Evolutionary conservation across 2,888 invertebrate genomes (phyloP), one percentile per base, ranked within the genome.

Genomic region (Agapetus fuscipes): DNA sequence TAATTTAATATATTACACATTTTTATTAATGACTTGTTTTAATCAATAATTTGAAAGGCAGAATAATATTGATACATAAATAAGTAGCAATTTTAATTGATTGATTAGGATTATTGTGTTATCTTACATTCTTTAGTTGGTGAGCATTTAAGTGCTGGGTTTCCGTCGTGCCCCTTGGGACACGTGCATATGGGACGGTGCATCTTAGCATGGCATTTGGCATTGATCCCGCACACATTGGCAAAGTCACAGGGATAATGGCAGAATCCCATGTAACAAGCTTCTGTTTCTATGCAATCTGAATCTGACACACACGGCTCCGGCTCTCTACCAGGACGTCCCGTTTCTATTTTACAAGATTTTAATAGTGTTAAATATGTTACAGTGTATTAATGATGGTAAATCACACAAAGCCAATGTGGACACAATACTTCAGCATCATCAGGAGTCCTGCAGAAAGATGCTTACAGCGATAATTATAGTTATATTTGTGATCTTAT

Each of bases 101-200:
- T 31, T 33, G 27, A 31, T 43, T 39, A 43, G 26, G 29, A 20
- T 4, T 9, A 20, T n/a, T 20, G 27, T 40, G 40, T 29, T 53
- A 55, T 60, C 84, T 84, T 83, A 85, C 85, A 76, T 80, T 80
- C 74, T 65, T 77, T 74, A 56, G 71, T 66, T 56, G 79, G 76
- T 67, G 78, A 74, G 72, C 87, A 87, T 66, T 83, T 82, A 58
- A 80, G 69, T 54, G 83, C 80, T 39, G 87, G 86, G 62, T 87
- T 80, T 62, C 87, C 87, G 59, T 83, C 83, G 58, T 80, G 79
- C 57, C 81, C 85, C 52, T 77, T 76, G 20, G 84, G 83, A 63
- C 85, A 86, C 55, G 77, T 79, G 66, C 86, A 86, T 66, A 83
- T 78, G 45, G 86, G 84, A 58, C 82, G 78, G 71, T 87, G 87